These are phyloP conservation scores for Morpho helenor DNA, from an alignment of 2,888 invertebrate genomes.

Conservation along the genomic window DNA sequence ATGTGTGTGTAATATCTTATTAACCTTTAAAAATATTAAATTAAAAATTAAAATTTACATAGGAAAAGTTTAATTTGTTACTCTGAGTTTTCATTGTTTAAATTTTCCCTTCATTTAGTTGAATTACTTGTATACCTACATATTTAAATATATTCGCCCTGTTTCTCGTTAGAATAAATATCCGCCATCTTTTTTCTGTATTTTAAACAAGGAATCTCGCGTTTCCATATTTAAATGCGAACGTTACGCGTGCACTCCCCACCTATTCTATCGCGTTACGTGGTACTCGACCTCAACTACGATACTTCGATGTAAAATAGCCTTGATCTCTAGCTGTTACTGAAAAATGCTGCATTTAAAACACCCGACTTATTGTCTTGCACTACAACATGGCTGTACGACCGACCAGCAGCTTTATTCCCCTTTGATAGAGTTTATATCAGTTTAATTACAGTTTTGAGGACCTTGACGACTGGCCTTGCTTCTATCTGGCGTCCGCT, in stretches of 20 bases:
- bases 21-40: no score
- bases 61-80: no score
- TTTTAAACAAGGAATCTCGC: no score
- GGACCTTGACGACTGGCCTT: constrained; percentile 72
- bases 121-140: no score
- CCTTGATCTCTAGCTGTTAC: constrained; percentile 76
- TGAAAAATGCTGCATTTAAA: constrained; percentile 74
- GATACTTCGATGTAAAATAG: constrained; percentile 34
- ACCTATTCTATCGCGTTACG: constrained; percentile 16
- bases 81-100: no score
- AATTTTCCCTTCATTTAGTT: no score
- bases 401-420: constrained; percentile 41
- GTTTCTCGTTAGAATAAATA: no score
- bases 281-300: constrained; percentile 25
- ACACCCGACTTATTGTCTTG: constrained; percentile 69
- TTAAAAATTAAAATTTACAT: no score
- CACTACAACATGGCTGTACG: constrained; percentile 31
- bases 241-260: constrained; percentile 15
- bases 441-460: constrained; percentile 37
- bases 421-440: constrained; percentile 33
- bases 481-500: constrained; percentile 70
- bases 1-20: no score
- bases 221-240: no score
- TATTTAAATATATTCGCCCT: no score
- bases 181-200: no score